phyloP scores from a whole-genome alignment of 2,113 vertebrate genomes.

The Burhinus oedicnemus region DNA sequence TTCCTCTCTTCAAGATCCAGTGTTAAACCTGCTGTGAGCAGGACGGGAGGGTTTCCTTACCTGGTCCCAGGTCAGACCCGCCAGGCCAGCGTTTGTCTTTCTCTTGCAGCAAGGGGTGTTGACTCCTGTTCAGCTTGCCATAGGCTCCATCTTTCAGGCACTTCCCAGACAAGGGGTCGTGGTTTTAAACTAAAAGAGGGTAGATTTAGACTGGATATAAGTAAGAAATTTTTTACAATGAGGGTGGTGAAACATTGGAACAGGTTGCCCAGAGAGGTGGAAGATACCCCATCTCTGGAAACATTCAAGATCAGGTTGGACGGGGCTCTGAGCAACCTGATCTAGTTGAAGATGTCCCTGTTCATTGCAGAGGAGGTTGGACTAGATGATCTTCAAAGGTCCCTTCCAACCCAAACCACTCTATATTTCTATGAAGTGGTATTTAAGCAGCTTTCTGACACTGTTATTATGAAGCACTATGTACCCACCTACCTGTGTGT shows the following conservation, averaged over 20 bases:
- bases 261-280: background rate
- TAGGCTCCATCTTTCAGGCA: background rate
- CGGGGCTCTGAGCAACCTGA: background rate
- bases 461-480: accelerated
- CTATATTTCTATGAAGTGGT: background rate
- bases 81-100: background rate
- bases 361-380: background rate
- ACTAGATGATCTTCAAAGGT: background rate
- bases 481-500: background rate
- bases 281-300: background rate
- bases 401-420: background rate
- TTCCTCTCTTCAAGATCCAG: background rate
- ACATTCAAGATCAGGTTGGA: background rate
- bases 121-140: background rate
- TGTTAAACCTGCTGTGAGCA: background rate
- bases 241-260: background rate
- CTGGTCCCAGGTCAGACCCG: background rate
- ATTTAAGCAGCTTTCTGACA: background rate
- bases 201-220: background rate
- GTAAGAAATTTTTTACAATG: background rate
- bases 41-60: background rate
- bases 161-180: background rate
- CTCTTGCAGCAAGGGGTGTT: background rate
- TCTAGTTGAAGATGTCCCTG: background rate
- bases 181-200: background rate